Evolutionary conservation across 2,888 invertebrate genomes (phyloP), one percentile per base, ranked within the genome.

Genomic region (Creontiades dilutus): DNA sequence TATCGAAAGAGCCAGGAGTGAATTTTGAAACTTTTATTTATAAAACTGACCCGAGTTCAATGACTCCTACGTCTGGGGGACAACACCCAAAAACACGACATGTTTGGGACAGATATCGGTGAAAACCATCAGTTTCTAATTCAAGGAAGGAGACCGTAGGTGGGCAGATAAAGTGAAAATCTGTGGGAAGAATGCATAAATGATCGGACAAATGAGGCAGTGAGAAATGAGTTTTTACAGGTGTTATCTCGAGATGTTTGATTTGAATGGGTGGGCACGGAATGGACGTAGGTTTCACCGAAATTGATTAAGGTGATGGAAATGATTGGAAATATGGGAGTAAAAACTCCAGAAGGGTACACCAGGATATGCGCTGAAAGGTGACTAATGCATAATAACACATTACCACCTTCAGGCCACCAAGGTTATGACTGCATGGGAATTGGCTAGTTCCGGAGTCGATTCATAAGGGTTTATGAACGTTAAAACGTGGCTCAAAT

Each of bases 351-450:
- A 7, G 57, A n/a, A 57, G n/a, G n/a, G 0, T 61, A 2, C 0
- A 19, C 61, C 61, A 61, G 61, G 61, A 61, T 61, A 61, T 23
- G 23, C 19, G 68, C 68, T 68, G 9, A 23, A 19, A 68, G 68
- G 23, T 68, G 68, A 68, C 68, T 68, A 68, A 68, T 68, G 68
- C 68, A 68, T 68, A 68, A 68, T 23, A 68, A 23, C 23, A 23
- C 23, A 68, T 68, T 68, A 68, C 68, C 68, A 68, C 68, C 68
- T 68, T 68, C 68, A 57, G 57, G n/a, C 57, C 7, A 68, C 68
- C 68, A 68, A 68, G 68, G 68, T 68, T 68, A 68, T 68, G 68
- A 68, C 19, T 68, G 68, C 68, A 68, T 68, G 68, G 23, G 68
- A 68, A 68, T 68, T 68, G 23, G 23, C 19, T 7, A 68, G 68